Conservation (phyloP, 1,140 invertebrate species). For the Elymnias hypermnestra region DNA sequence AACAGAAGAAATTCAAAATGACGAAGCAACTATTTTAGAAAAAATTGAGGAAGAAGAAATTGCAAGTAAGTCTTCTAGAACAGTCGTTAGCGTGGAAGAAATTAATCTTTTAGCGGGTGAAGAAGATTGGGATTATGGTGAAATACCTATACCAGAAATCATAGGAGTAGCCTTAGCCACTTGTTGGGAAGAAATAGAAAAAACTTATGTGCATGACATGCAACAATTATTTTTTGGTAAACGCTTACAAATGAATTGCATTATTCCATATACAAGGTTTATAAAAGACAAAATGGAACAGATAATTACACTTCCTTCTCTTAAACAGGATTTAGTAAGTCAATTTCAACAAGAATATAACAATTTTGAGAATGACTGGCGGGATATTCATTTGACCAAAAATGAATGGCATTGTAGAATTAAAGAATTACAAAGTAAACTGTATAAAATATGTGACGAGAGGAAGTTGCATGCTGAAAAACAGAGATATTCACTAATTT, state of each 20-base stretch:
- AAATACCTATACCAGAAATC: conserved; percentile 53
- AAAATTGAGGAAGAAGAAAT: conserved; percentile 33
- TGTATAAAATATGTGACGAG: conserved; percentile 75
- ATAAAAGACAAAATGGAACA: conserved; percentile 71
- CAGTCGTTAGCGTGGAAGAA: conserved; percentile 32
- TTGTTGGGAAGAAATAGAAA: conserved; percentile 77
- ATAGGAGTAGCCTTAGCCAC: conserved; percentile 64
- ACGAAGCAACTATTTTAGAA: conserved; percentile 19
- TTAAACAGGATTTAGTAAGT: conserved; percentile 73
- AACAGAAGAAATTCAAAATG: conserved; percentile 27
- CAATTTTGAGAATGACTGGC: conserved; percentile 74
- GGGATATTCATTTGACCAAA: conserved; percentile 66
- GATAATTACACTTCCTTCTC: conserved; percentile 74
- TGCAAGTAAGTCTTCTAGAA: conserved; percentile 21
- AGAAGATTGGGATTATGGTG: conserved; percentile 72
- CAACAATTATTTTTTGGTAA: conserved; percentile 75
- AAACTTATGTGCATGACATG: conserved; percentile 72
- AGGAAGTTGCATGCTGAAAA: conserved; percentile 72
- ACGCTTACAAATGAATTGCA: conserved; percentile 65
- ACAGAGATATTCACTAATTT: conserved; percentile 66
- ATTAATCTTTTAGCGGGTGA: conserved; percentile 68
- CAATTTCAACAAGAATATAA: conserved; percentile 77
- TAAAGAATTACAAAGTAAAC: conserved; percentile 49
- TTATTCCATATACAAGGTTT: conserved; percentile 74
- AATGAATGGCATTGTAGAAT: conserved; percentile 69